Evolutionary conservation across 2,797 vertebrate genomes (phyloP).

Genomic region (Neosilurus mollespiculum): DNA sequence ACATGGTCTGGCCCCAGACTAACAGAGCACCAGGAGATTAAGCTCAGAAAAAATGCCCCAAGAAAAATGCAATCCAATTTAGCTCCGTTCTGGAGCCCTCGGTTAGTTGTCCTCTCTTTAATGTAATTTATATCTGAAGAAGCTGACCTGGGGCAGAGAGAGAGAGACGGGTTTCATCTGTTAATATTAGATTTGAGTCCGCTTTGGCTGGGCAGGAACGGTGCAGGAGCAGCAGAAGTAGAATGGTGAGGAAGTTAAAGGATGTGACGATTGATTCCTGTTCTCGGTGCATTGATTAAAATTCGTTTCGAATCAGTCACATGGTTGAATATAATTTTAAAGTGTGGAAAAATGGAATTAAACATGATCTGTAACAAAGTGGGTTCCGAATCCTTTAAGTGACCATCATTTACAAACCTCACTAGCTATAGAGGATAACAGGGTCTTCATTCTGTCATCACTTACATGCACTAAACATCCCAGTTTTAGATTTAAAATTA

Average conservation of each 20-base stretch:
- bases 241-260: neutral
- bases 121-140: slow-evolving; percentile 57
- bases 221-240: neutral
- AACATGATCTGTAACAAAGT: neutral
- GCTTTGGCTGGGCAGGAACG: slow-evolving; percentile 28
- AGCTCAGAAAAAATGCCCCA: slow-evolving; percentile 57
- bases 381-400: neutral
- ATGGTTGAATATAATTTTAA: neutral
- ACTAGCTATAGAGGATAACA: neutral
- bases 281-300: neutral
- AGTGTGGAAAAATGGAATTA: neutral
- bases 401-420: neutral
- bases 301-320: neutral
- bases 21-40: slow-evolving; percentile 44
- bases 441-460: neutral
- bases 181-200: slow-evolving; percentile 40
- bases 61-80: slow-evolving; percentile 63
- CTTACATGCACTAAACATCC: too few relatives aligned
- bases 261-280: neutral
- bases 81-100: slow-evolving; percentile 54
- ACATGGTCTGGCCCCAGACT: neutral
- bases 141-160: slow-evolving; percentile 34
- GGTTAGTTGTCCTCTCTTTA: slow-evolving; percentile 44
- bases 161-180: neutral
- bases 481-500: too few relatives aligned